Conservation (phyloP, 2,113 vertebrate species). For the Leuciscus idus region DNA sequence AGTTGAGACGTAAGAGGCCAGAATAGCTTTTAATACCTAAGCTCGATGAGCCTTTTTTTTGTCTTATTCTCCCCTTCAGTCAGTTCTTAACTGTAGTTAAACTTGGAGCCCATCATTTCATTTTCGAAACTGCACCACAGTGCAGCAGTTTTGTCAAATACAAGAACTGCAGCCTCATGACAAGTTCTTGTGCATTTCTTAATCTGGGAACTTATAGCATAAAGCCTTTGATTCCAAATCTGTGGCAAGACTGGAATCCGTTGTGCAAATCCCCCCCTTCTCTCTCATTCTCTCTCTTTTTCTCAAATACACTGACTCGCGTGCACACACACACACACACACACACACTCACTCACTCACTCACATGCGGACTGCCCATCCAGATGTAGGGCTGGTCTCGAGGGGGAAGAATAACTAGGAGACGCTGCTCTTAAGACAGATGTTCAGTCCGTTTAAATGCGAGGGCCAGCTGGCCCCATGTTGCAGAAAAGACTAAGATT, state of each 20-base stretch:
- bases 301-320: background rate
- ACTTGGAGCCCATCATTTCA: background rate
- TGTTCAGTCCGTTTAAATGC: slow-evolving; percentile 58
- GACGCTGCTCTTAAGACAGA: slow-evolving; percentile 61
- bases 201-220: slow-evolving; percentile 68
- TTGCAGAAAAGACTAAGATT: background rate
- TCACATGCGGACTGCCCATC: background rate
- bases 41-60: background rate
- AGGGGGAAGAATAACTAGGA: slow-evolving; percentile 5
- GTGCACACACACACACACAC: background rate
- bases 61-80: slow-evolving; percentile 14
- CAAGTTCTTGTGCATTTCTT: slow-evolving; percentile 57
- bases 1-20: slow-evolving; percentile 13
- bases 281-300: background rate
- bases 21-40: slow-evolving; percentile 39
- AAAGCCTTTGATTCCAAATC: slow-evolving; percentile 70
- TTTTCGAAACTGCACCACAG: background rate
- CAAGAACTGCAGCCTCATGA: slow-evolving; percentile 25
- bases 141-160: slow-evolving; percentile 3
- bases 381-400: slow-evolving; percentile 61
- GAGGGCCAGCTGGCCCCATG: background rate
- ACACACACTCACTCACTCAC: background rate
- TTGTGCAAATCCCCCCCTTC: slow-evolving; percentile 26
- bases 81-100: slow-evolving; percentile 13
- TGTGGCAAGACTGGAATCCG: slow-evolving; percentile 41